Conservation (phyloP, 2,113 vertebrate species). For the Laticauda colubrina region DNA sequence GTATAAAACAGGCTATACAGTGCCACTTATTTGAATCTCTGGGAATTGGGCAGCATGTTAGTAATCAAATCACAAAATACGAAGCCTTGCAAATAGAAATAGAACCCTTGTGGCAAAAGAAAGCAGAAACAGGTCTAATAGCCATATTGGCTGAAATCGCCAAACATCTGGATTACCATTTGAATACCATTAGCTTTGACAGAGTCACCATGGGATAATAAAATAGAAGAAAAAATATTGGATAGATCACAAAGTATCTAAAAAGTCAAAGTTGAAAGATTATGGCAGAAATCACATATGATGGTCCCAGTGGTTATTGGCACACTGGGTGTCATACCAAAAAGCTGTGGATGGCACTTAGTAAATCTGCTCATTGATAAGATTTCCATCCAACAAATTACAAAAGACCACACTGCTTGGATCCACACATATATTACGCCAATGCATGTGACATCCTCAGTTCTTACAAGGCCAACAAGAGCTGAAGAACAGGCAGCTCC, state of each 20-base stretch:
- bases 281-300: neutral
- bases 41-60: neutral
- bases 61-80: neutral
- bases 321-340: neutral
- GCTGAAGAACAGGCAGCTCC: neutral
- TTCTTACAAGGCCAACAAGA: neutral
- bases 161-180: neutral
- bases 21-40: conserved; percentile 54
- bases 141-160: neutral
- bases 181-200: neutral
- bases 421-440: neutral
- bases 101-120: neutral
- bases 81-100: neutral
- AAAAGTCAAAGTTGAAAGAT: neutral
- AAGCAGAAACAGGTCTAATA: neutral
- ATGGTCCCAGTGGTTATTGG: neutral
- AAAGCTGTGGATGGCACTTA: neutral
- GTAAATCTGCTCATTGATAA: neutral
- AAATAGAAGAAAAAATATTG: neutral
- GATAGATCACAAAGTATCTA: neutral
- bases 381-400: neutral
- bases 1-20: conserved; percentile 55
- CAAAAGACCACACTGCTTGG: neutral
- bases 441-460: neutral
- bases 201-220: neutral